Conservation (phyloP, 1,140 invertebrate genomes). For the Penaeus chinensis region DNA sequence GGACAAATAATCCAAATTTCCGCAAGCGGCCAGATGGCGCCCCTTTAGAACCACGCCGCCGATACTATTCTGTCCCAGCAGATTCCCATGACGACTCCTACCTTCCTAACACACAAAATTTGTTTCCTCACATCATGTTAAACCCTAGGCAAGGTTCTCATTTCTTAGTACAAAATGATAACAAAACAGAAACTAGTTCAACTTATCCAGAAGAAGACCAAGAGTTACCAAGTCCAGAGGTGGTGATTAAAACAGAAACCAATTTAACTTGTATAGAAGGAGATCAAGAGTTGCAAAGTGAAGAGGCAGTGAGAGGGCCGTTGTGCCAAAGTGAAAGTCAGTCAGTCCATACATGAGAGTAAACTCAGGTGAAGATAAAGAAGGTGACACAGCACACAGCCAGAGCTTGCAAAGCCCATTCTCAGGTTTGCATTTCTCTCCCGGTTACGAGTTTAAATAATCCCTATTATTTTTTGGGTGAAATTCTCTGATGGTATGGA, state of each 20-base stretch:
- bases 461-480: too few relatives aligned
- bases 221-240: neutral
- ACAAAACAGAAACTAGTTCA: neutral
- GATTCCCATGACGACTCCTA: neutral
- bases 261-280: neutral
- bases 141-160: constrained; percentile 20
- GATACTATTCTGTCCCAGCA: constrained; percentile 33
- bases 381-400: too few relatives aligned
- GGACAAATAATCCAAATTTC: constrained; percentile 54
- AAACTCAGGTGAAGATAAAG: too few relatives aligned
- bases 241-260: too few relatives aligned
- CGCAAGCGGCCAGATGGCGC: constrained; percentile 31
- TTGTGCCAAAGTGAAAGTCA: too few relatives aligned
- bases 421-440: too few relatives aligned
- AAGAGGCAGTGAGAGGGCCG: too few relatives aligned
- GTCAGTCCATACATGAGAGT: too few relatives aligned
- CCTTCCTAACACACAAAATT: neutral
- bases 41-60: constrained; percentile 10
- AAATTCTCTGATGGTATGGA: too few relatives aligned
- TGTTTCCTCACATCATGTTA: constrained; percentile 32
- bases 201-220: neutral
- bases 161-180: neutral
- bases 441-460: too few relatives aligned
- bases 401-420: too few relatives aligned
- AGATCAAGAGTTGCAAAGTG: neutral